Evolutionary conservation across 2,888 invertebrate genomes (phyloP), one percentile per base, ranked within the genome.

Genomic region (Drosophila borborema): DNA sequence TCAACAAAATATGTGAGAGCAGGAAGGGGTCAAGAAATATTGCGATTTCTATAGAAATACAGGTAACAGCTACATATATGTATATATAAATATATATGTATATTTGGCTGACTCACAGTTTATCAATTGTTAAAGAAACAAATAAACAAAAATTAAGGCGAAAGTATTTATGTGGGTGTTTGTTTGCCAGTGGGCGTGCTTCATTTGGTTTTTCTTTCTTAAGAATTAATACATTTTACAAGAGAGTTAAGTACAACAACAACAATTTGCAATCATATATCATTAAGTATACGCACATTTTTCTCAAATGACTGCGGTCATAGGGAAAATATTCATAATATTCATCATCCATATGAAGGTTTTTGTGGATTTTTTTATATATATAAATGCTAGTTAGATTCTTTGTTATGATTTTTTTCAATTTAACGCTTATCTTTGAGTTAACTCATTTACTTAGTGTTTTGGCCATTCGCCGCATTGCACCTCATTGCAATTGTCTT

Each of bases 311-410:
- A 82, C 91, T 90, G 81, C 89, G 81, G 87, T 91, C 92, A 82
- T 90, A 92, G 49, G 92, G 91, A 81, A 92, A 86, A 77, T 91
- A 91, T 72, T 90, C 90, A 80, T 89, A 92, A 85, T 87, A 92
- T 82, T 91, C 90, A 91, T 92, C 86, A 91, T 91, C 92, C 92
- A 92, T 92, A 85, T 78, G 84, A 66, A 66, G 65, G 36, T 1
- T 46, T 16, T 18, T 56, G 23, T 38, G 0, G 51, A 23, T 36
- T 36, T 20, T 2, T 20, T 4, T 68, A 34, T 53, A 12, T 36
- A 1, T 61, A 12, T 12, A 12, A 14, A 18, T 46, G 3, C n/a
- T n/a, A n/a, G 23, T 10, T 58, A 6, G 14, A 20, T 63, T 9
- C 62, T 9, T 62, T 38, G 2, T 28, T 31, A 38, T 28, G 53